Evolutionary conservation across 2,888 invertebrate genomes (phyloP), one percentile per base, ranked within the genome.

Genomic region (Palloptera scutellata): DNA sequence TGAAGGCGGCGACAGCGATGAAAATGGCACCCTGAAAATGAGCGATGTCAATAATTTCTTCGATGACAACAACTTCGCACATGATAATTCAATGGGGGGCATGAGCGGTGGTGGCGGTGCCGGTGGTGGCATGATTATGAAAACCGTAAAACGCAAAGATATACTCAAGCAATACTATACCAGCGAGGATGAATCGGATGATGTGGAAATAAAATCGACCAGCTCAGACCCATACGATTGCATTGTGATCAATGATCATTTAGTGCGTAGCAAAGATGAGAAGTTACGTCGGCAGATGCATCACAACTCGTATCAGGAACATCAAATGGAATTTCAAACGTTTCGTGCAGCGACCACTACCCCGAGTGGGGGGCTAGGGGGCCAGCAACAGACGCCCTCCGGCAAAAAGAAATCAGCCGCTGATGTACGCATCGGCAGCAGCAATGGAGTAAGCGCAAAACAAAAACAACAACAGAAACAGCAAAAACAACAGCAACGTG

Each of bases 161-260:
- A 91, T 91, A 74, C 84, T 91, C 41, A 91, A 91, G 78, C 91
- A 90, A 82, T 91, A 91, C 80, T 89, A 89, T 70, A 87, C 86
- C 61, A 87, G 87, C 77, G 87, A 87, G 72, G 89, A 89, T 71
- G 90, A 90, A 78, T 89, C 90, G 10, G 90, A 89, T 60, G 83
- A 82, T 71, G 73, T 75, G 11, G 83, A 83, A 61, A 72, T 83
- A 10, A 83, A 82, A 81, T 91, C 91, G 61, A 90, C 91, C 59
- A 91, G 91, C 78, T 91, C 91, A 59, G 91, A 91, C 86, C 91
- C 91, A 41, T 91, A 91, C 75, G 91, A 91, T 79, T 94, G 94
- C 80, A 94, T 94, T 74, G 91, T 95, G 62, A 92, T 94, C 40
- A 92, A 94, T 75, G 94, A 94, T 84, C 92, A 92, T 76, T 76